A percentile compares a stretch with the other conserved stretches of the same genome.
Evolutionary conservation across 2,113 vertebrate species (phyloP).

Genomic region (Antigone vipio): DNA sequence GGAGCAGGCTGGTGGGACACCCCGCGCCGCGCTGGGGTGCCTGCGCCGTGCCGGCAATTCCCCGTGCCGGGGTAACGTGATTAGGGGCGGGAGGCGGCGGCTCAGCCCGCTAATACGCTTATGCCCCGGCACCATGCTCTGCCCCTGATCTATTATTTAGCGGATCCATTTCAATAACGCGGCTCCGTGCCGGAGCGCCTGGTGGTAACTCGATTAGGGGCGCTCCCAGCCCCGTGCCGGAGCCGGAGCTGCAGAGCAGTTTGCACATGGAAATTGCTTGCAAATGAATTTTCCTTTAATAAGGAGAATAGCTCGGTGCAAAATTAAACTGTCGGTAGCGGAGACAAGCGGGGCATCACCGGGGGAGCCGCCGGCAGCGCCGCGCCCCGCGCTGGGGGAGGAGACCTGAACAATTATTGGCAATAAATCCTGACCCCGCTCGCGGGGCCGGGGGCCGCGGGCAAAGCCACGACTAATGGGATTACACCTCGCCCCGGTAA

Average conservation of each 20-base stretch:
- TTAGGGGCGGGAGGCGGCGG: not conserved
- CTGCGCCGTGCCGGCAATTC: fast-evolving
- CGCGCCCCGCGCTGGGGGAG: not conserved
- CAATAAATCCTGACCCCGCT: constrained; percentile 36
- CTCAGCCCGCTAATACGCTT: not conserved
- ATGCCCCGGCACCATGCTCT: not conserved
- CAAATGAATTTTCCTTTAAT: constrained; percentile 70
- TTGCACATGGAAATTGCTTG: constrained; percentile 61
- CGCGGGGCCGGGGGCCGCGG: not conserved
- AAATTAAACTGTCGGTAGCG: constrained; percentile 32
- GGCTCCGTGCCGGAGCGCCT: not conserved
- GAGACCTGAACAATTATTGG: constrained; percentile 40
- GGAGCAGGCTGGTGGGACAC: not conserved
- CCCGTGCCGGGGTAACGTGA: not conserved
- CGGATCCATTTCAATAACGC: constrained; percentile 23
- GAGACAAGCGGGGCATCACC: not conserved
- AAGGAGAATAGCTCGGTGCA: constrained; percentile 28
- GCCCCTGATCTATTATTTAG: constrained; percentile 54
- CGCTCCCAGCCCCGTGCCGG: not conserved
- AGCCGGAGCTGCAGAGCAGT: not conserved
- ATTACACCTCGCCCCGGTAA: constrained; percentile 13
- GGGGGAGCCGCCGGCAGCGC: not conserved
- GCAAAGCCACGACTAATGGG: not conserved
- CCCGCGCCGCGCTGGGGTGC: fast-evolving
- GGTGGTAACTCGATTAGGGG: constrained; percentile 54